Conservation (phyloP, 2,113 vertebrate genomes). For the Neopipo cinnamomea region DNA sequence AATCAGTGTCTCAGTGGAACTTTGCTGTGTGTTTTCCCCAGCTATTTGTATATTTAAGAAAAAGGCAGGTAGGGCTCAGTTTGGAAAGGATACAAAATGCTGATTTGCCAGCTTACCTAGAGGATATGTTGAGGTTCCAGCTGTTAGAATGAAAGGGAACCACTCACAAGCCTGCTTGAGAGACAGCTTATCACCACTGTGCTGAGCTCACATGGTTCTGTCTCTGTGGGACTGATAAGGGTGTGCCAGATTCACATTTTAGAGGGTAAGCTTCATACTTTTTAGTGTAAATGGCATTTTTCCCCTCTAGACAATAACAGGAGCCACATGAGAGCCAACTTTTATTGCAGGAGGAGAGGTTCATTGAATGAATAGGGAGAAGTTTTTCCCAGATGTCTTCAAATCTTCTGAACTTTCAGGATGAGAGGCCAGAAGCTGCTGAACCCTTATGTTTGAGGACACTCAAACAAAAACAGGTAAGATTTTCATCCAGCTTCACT, state of each 20-base stretch:
- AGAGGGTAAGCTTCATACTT: not conserved
- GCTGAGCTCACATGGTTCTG: not conserved
- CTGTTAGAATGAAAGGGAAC: not conserved
- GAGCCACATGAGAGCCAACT: not conserved
- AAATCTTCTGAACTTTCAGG: not conserved
- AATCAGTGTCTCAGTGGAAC: not conserved
- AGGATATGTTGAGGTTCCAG: not conserved
- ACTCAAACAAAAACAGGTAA: not conserved
- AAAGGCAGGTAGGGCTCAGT: not conserved
- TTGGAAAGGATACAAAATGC: not conserved
- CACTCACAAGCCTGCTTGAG: not conserved
- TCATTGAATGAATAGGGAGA: not conserved
- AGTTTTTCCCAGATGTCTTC: not conserved
- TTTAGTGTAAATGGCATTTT: not conserved
- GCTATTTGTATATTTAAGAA: not conserved
- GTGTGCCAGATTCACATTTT: not conserved
- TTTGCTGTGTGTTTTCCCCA: not conserved
- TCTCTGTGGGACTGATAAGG: not conserved
- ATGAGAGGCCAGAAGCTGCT: not conserved
- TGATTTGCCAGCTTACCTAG: not conserved
- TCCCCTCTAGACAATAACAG: not conserved
- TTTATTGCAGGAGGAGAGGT: not conserved
- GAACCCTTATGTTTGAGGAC: not conserved
- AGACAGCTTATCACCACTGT: not conserved
- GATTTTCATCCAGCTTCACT: not conserved